Base-by-base conservation (phyloP, 2,797 vertebrate species). In the Margarornis squamiger region DNA sequence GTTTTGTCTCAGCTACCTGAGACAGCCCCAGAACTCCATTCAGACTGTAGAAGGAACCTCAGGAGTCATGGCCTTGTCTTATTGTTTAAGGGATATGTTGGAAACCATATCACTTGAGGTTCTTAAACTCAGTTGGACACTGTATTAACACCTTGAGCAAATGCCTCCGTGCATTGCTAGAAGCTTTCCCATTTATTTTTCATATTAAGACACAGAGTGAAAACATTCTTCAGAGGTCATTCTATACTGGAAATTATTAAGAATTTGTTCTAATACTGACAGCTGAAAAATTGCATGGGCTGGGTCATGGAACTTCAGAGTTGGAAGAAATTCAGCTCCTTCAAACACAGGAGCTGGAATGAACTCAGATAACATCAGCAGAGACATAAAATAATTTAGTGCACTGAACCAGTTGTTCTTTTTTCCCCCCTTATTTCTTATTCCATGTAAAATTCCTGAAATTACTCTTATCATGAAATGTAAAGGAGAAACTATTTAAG, bases 151-250 rank as follows among this genome's bases (percentile, higher is more conserved):
- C 7, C 76, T 7, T 38, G 24, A 89, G 41, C 7, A 71, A 92
- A 91, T 51, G n/a, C 41, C 19, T 83, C 49, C 10, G 36, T 24
- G 38, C 1, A 0, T 22, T 92, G 57, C 84, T 88, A 71, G 39
- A 92, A 38, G 49, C 45, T 88, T n/a, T 3, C 12, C 6, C 49
- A 74, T 85, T 89, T 91, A 83, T 86, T 94, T 95, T 92, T 91
- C 54, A 54, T 67, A 93, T 71, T 67, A 92, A 67, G 41, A 85
- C 30, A 86, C 14, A 48, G 51, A 72, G 34, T 65, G 32, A 89
- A 89, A 96, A 77, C 49, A 82, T 79, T 91, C 81, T 90, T 94
- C 78, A 72, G 77, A 92, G 74, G 52, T 59, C 52, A 90, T 13
- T 23, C 51, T 29, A 51, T 32, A 54, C 39, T 0, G 0, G 85